Percentiles rank a stretch among this genome's conserved stretches.
phyloP scores from a whole-genome alignment of 1,140 invertebrate genomes.

The Lineus longissimus region DNA sequence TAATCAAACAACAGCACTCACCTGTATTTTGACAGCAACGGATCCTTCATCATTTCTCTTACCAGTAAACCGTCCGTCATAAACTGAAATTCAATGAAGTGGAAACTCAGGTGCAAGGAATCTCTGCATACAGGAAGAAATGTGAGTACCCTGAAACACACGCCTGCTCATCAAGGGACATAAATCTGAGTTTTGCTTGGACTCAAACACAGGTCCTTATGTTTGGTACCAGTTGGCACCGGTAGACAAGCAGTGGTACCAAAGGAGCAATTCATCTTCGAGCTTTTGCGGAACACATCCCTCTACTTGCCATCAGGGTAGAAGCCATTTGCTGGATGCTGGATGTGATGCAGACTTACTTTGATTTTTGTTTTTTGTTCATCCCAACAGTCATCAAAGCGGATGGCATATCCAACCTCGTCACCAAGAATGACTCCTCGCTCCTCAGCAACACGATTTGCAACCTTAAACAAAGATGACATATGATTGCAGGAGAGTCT shows the following conservation, averaged over 20 bases:
- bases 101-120: conserved; percentile 19
- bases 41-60: conserved; percentile 91
- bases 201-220: no score
- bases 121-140: conserved; percentile 7
- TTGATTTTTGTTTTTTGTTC: conserved; percentile 75
- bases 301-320: no score
- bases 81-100: conserved; percentile 63
- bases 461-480: conserved; percentile 60
- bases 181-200: no score
- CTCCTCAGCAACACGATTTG: conserved; percentile 87
- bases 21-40: conserved; percentile 81
- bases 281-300: no score
- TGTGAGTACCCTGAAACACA: no score
- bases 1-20: conserved; percentile 8
- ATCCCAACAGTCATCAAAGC: conserved; percentile 79
- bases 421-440: conserved; percentile 71
- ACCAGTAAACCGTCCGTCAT: conserved; percentile 95
- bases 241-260: no score
- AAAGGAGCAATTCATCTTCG: no score
- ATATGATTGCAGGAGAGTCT: not conserved
- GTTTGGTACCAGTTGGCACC: no score
- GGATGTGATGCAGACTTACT: no score
- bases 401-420: conserved; percentile 87
- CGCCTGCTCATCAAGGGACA: no score
- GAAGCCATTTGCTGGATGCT: no score